Evolutionary conservation across 1,140 invertebrate genomes (phyloP).

Genomic region (Luehdorfia chinensis): DNA sequence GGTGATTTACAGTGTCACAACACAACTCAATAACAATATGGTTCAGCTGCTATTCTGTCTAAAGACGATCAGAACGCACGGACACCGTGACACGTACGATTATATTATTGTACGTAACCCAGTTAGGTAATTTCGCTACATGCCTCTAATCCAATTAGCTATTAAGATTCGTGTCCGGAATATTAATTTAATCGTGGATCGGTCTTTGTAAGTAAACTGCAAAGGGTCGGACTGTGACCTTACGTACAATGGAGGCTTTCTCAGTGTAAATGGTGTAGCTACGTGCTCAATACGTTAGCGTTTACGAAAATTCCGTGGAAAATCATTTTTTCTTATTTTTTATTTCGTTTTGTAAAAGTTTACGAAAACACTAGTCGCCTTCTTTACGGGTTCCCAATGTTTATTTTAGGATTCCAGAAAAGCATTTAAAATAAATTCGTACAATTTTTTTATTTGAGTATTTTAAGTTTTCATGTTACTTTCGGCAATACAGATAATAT

Average conservation of each 20-base stretch:
- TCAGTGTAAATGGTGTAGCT: slow-evolving; percentile 28
- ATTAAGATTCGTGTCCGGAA: slow-evolving; percentile 73
- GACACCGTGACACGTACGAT: slow-evolving; percentile 49
- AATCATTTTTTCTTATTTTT: slow-evolving; percentile 7
- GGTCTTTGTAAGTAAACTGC: slow-evolving; percentile 47
- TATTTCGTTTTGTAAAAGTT: slow-evolving; percentile 7
- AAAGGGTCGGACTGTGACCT: slow-evolving; percentile 38
- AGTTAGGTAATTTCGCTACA: slow-evolving; percentile 73
- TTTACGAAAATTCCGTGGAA: slow-evolving; percentile 29
- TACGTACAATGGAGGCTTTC: slow-evolving; percentile 40
- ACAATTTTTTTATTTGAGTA: too few species aligned
- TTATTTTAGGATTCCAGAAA: slow-evolving; percentile 6
- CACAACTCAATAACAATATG: slow-evolving; percentile 39
- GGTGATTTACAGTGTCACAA: slow-evolving; percentile 53
- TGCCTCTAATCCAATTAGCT: slow-evolving; percentile 74
- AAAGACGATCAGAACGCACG: slow-evolving; percentile 26
- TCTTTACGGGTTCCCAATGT: slow-evolving; percentile 4
- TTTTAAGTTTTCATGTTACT: too few species aligned
- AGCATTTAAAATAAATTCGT: too few species aligned
- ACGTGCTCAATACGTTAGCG: slow-evolving; percentile 39
- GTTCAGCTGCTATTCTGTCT: slow-evolving; percentile 30
- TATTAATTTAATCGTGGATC: slow-evolving; percentile 64
- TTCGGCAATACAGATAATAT: too few species aligned
- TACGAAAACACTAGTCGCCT: slow-evolving; percentile 8
- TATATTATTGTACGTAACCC: slow-evolving; percentile 58